Percentiles rank a stretch among this genome's conserved stretches.
These are phyloP conservation scores for Heliconius charithonia DNA, from an alignment of 2,888 invertebrate genomes.

Conservation along the genomic window DNA sequence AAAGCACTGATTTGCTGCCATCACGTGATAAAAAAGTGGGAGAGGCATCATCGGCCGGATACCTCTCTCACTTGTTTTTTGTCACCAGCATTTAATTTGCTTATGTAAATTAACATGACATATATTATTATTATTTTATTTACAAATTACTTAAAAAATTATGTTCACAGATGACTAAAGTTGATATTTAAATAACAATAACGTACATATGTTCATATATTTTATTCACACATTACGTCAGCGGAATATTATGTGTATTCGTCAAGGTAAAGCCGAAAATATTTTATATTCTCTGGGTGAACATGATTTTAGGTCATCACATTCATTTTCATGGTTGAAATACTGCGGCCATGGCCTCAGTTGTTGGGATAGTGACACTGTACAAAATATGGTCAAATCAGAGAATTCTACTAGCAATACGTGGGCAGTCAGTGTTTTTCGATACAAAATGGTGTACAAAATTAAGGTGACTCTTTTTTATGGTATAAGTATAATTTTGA, in stretches of 20 bases:
- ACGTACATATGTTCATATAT: no score
- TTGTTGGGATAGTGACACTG: background rate
- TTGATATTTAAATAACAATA: no score
- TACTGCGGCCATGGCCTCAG: background rate
- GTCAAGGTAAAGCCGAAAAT: conserved; percentile 13
- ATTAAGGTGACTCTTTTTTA: no score
- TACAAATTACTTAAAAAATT: no score
- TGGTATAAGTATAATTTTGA: no score
- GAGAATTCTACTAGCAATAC: no score
- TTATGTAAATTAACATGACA: no score
- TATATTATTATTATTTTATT: no score
- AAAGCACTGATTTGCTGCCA: background rate
- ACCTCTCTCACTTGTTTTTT: background rate
- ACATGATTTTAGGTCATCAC: background rate
- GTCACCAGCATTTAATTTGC: no score
- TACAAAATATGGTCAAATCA: background rate
- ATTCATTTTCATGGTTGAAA: background rate
- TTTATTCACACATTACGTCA: background rate
- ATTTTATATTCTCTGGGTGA: background rate
- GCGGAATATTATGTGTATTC: background rate
- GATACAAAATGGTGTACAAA: no score
- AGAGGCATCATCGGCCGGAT: background rate
- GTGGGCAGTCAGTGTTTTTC: no score
- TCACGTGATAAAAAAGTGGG: background rate
- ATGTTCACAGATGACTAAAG: no score